Base-by-base conservation (phyloP, 37 sponge, comb jelly and placozoan species). In the Crambe crambe region DNA sequence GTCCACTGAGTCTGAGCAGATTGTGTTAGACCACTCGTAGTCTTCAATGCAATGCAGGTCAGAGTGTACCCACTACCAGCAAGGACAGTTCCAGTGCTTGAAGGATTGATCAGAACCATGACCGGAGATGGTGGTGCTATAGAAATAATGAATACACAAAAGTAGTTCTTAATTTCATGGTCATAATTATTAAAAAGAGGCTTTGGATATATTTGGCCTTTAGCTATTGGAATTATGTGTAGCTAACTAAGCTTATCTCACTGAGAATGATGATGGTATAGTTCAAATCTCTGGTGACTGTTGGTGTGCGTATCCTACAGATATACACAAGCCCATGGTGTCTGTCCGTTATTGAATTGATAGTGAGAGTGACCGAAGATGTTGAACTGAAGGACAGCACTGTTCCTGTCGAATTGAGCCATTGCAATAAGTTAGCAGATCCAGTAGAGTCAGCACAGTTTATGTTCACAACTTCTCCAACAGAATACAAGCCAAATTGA, bases 391-490 rank as follows among this genome's bases (percentile, higher is more conserved):
- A 72, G 42, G 73, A 31, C 21, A 72, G 54, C 20, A 72, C 73
- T 72, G n/a, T 21, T 41, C 54, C 73, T 31, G 69, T 68, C 30
- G 69, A 68, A 18, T 68, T 68, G 8, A 68, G 20, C 69, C 69
- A 68, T 32, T 68, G 69, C 39, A 72, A 17, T 27, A 43, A 26
- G 54, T 21, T 25, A 26, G 73, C 73, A 23, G 31, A 18, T 72
- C 73, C 73, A 72, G 30, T 72, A 3, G 29, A 6, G 31, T 72
- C 73, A 44, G 12, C 20, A 43, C 73, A 72, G 73, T 72, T 72
- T 21, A 72, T 42, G 27, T 21, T 44, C 6, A 44, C 73, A 21
- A 23, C 47, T 25, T 72, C 73, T 9, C 73, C 73, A 44, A 20
- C 54, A 43, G 54, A 44, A 42, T 72, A 72, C 54, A 72, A 6